These are phyloP conservation scores for Apodemia hepburni DNA, from an alignment of 2,888 invertebrate genomes.

Conservation along the genomic window DNA sequence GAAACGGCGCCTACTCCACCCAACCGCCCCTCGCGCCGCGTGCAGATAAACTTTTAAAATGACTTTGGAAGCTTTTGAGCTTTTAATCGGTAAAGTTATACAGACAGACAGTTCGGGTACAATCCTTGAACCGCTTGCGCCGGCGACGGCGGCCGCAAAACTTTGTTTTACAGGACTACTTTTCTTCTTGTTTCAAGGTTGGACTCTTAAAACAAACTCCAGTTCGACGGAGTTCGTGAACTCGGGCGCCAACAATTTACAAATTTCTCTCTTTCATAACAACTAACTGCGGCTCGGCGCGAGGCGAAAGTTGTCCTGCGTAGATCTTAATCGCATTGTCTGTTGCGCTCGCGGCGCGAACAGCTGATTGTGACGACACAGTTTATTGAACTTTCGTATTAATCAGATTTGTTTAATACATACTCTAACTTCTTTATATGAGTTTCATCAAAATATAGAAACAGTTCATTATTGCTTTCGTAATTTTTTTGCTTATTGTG, in stretches of 20 bases:
- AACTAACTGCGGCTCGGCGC: conserved; percentile 80
- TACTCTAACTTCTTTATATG: background rate
- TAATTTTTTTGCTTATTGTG: background rate
- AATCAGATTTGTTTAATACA: conserved; percentile 36
- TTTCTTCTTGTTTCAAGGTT: conserved; percentile 82
- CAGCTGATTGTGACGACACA: conserved; percentile 75
- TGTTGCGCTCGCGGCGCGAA: conserved; percentile 76
- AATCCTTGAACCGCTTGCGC: conserved; percentile 81
- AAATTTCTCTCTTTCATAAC: conserved; percentile 82
- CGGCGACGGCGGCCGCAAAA: conserved; percentile 81
- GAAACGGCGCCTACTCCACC: conserved; percentile 59
- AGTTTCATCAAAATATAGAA: background rate
- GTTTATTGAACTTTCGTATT: conserved; percentile 63
- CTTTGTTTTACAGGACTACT: conserved; percentile 82
- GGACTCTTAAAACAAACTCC: conserved; percentile 82
- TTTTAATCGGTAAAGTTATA: conserved; percentile 82
- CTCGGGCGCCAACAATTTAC: conserved; percentile 82
- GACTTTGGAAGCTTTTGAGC: conserved; percentile 82
- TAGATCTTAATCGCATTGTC: conserved; percentile 81
- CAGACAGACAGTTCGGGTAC: conserved; percentile 81
- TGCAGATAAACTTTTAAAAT: conserved; percentile 82
- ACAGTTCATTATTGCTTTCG: background rate
- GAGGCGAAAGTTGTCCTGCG: conserved; percentile 81
- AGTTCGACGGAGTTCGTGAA: conserved; percentile 81
- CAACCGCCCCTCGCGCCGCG: conserved; percentile 52